Evolutionary conservation across 2,113 vertebrate species (phyloP).

Genomic region (Glareola pratincola): DNA sequence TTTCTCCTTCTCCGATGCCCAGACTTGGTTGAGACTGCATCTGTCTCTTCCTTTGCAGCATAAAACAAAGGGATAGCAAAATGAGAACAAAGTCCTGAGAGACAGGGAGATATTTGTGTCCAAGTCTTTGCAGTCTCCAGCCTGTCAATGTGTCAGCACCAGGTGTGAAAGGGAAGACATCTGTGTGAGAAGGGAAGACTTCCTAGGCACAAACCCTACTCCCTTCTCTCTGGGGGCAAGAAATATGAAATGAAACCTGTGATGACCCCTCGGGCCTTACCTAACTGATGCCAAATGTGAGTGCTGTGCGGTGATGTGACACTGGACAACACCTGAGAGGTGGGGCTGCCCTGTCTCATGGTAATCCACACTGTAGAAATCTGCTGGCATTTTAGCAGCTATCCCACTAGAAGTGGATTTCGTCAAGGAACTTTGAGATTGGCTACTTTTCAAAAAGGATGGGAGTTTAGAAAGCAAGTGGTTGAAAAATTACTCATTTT

Average conservation of each 20-base stretch:
- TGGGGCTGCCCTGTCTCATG: not conserved
- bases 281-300: not conserved
- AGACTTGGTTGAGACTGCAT: not conserved
- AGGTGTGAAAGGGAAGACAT: not conserved
- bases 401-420: not conserved
- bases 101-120: not conserved
- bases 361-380: not conserved
- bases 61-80: not conserved
- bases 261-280: not conserved
- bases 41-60: not conserved
- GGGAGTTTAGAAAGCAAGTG: not conserved
- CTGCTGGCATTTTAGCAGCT: not conserved
- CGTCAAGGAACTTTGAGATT: not conserved
- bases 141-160: not conserved
- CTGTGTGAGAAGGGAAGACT: not conserved
- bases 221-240: not conserved
- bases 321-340: not conserved
- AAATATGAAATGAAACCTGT: not conserved
- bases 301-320: not conserved
- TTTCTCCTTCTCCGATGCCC: not conserved
- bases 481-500: not conserved
- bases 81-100: not conserved
- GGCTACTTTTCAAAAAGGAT: not conserved
- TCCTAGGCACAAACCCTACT: not conserved
- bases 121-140: not conserved